Evolutionary conservation across 2,113 vertebrate genomes (phyloP).

Genomic region (Cyprinodon brontotheroides): DNA sequence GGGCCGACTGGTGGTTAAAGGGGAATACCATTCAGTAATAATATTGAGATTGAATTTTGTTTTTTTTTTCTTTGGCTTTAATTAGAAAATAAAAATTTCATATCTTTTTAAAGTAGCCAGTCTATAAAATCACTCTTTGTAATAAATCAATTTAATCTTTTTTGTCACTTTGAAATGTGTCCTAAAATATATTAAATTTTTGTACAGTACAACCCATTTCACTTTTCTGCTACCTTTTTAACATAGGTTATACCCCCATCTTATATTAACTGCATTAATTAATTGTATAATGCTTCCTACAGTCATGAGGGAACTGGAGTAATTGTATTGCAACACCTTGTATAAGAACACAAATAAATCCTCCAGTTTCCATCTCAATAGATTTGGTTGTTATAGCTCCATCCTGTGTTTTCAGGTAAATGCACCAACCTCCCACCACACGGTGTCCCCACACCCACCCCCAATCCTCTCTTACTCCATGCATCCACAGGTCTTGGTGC

Average conservation of each 20-base stretch:
- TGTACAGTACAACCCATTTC: neutral
- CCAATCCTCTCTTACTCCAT: constrained; percentile 21
- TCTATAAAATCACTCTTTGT: neutral
- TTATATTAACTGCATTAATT: constrained; percentile 33
- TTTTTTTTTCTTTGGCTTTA: constrained; percentile 5
- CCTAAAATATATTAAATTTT: neutral
- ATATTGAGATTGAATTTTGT: constrained; percentile 5
- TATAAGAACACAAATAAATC: constrained; percentile 43
- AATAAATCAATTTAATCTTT: neutral
- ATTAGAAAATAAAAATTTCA: neutral
- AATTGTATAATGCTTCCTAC: neutral
- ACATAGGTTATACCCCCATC: neutral
- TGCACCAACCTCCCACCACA: constrained; percentile 42
- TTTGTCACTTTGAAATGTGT: neutral
- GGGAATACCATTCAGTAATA: constrained; percentile 31
- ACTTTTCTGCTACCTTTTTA: constrained; percentile 12
- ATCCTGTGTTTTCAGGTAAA: constrained; percentile 54
- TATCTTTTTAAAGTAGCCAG: too few relatives aligned
- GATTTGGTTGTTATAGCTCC: constrained; percentile 54
- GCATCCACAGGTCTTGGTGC: constrained; percentile 28
- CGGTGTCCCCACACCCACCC: constrained; percentile 14
- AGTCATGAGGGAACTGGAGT: constrained; percentile 5
- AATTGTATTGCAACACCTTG: constrained; percentile 35
- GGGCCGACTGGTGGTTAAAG: constrained; percentile 24
- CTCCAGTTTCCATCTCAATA: constrained; percentile 43